Evolutionary conservation across 1,140 invertebrate species (phyloP).

Genomic region (Bombus superbus): DNA sequence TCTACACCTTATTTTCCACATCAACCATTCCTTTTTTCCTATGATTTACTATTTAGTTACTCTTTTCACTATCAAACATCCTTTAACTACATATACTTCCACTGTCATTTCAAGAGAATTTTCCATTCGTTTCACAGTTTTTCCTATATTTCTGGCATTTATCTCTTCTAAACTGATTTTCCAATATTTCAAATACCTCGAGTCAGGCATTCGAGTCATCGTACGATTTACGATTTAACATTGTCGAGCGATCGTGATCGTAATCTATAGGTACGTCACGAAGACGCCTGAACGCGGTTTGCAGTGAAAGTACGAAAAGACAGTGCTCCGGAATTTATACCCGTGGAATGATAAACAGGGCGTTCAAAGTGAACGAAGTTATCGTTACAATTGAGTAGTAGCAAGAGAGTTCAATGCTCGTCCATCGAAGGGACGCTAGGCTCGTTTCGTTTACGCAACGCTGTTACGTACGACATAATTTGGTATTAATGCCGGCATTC

Average conservation of each 20-base stretch:
- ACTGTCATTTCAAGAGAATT: too few species aligned
- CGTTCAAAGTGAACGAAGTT: constrained; percentile 2
- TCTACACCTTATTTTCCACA: too few species aligned
- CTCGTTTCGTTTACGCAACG: constrained; percentile 55
- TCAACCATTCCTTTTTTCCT: too few species aligned
- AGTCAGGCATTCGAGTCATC: not conserved
- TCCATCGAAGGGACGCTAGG: constrained; percentile 52
- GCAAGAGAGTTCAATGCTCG: constrained; percentile 50
- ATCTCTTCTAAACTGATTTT: not conserved
- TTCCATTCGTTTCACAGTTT: too few species aligned
- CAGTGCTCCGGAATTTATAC: constrained; percentile 57
- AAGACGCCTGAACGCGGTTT: not conserved
- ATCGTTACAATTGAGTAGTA: constrained; percentile 39
- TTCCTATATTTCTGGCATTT: not conserved
- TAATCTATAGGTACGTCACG: constrained; percentile 16
- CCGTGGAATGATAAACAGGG: constrained; percentile 47
- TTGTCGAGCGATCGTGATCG: constrained; percentile 20
- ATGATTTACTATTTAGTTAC: too few species aligned
- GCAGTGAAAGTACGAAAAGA: constrained; percentile 58
- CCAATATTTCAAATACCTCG: not conserved
- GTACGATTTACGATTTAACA: not conserved
- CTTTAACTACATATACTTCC: too few species aligned
- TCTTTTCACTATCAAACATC: too few species aligned
- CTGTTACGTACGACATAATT: constrained; percentile 43
- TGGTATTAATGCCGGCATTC: constrained; percentile 19